Percentiles rank a stretch among this genome's conserved stretches.
These are phyloP conservation scores for Melanocharis versteri DNA, from an alignment of 2,113 vertebrate genomes.

Conservation along the genomic window DNA sequence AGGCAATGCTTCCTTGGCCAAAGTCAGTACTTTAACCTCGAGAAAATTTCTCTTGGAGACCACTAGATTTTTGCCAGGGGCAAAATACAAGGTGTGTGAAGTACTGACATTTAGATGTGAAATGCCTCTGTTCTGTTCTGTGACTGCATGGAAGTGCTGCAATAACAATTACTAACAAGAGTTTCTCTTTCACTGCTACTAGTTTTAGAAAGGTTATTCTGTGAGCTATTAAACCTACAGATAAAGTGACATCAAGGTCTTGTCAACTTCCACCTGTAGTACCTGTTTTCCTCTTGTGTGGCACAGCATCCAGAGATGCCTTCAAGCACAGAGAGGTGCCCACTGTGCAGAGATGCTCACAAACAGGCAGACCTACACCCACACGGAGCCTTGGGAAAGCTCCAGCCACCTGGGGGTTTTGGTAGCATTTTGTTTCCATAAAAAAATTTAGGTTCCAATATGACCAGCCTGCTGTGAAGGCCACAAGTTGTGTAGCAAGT, in stretches of 20 bases:
- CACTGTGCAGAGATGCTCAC: background rate
- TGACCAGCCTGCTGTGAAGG: background rate
- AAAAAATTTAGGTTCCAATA: background rate
- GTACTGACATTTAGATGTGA: background rate
- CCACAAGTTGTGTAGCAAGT: background rate
- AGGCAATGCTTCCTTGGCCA: background rate
- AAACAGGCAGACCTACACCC: background rate
- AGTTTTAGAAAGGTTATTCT: background rate
- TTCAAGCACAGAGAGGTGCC: accelerated
- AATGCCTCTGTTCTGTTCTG: background rate
- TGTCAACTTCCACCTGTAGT: background rate
- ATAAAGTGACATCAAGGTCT: background rate
- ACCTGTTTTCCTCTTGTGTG: background rate
- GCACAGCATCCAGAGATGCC: background rate
- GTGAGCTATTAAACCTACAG: background rate
- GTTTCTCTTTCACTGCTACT: background rate
- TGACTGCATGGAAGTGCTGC: background rate
- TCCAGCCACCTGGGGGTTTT: background rate
- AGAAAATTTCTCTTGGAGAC: background rate
- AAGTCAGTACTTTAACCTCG: background rate
- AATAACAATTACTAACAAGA: background rate
- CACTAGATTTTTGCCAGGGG: background rate
- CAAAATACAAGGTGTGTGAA: background rate
- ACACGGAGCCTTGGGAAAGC: background rate
- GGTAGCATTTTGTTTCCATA: background rate